Conservation (phyloP, 92 coral and sea anemone species). For the Palythoa grandis region DNA sequence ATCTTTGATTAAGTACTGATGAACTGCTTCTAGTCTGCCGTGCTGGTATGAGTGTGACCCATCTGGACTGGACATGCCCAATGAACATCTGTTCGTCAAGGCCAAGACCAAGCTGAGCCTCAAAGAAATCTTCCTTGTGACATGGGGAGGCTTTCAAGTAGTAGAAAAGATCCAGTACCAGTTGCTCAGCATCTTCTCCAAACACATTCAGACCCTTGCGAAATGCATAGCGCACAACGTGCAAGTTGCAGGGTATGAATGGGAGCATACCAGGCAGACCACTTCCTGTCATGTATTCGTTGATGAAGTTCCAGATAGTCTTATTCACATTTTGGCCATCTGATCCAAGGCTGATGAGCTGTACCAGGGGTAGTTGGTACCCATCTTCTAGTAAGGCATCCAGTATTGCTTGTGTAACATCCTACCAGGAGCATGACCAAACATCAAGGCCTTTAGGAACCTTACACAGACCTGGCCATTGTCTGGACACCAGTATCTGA, state of each 20-base stretch:
- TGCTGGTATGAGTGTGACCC: background rate
- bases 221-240: background rate
- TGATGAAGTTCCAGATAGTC: too few species aligned
- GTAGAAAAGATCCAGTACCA: background rate
- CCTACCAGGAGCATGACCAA: too few species aligned
- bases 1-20: slow-evolving; percentile 4
- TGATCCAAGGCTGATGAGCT: too few species aligned
- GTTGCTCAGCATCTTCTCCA: background rate
- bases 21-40: background rate
- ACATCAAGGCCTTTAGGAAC: too few species aligned
- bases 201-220: background rate
- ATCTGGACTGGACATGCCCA: background rate
- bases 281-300: too few species aligned
- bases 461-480: too few species aligned
- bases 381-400: too few species aligned
- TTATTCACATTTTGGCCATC: too few species aligned
- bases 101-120: background rate
- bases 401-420: too few species aligned
- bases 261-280: too few species aligned
- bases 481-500: too few species aligned
- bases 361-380: too few species aligned
- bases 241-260: slow-evolving; percentile 30
- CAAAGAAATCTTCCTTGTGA: background rate
- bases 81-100: background rate
- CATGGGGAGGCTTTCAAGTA: slow-evolving; percentile 1